Evolutionary conservation across 2,888 invertebrate genomes (phyloP).

Genomic region (Idaea biselata): DNA sequence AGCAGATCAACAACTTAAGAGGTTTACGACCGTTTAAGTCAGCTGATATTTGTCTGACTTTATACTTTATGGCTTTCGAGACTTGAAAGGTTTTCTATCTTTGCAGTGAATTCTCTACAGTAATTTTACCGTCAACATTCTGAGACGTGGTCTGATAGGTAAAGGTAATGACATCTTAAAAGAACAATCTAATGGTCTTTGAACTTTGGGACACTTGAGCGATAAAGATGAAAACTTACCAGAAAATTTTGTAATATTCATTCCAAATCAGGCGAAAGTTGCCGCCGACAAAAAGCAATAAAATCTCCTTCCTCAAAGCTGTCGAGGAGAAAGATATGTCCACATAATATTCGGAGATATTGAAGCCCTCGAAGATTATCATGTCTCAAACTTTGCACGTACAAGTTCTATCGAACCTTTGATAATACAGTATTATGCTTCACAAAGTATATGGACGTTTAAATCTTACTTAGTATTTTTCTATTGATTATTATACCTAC

Average conservation of each 20-base stretch:
- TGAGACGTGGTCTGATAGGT: background rate
- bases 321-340: slow-evolving; percentile 49
- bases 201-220: background rate
- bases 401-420: slow-evolving; percentile 5
- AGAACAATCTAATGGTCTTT: background rate
- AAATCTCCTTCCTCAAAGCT: slow-evolving; percentile 43
- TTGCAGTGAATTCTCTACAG: background rate
- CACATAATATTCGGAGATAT: slow-evolving; percentile 52
- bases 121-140: background rate
- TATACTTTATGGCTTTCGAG: slow-evolving; percentile 2
- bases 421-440: slow-evolving; percentile 16
- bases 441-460: background rate
- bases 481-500: slow-evolving; percentile 5
- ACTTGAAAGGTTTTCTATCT: background rate
- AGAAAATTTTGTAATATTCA: slow-evolving; percentile 2
- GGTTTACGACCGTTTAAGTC: slow-evolving; percentile 32
- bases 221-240: background rate
- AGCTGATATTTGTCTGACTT: slow-evolving; percentile 26
- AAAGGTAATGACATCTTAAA: background rate
- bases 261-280: slow-evolving; percentile 19
- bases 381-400: slow-evolving; percentile 40
- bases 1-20: slow-evolving; percentile 22
- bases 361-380: slow-evolving; percentile 52
- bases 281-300: slow-evolving; percentile 49
- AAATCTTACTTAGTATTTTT: background rate